Conservation (phyloP, 2,113 vertebrate genomes). For the Hylia prasina region DNA sequence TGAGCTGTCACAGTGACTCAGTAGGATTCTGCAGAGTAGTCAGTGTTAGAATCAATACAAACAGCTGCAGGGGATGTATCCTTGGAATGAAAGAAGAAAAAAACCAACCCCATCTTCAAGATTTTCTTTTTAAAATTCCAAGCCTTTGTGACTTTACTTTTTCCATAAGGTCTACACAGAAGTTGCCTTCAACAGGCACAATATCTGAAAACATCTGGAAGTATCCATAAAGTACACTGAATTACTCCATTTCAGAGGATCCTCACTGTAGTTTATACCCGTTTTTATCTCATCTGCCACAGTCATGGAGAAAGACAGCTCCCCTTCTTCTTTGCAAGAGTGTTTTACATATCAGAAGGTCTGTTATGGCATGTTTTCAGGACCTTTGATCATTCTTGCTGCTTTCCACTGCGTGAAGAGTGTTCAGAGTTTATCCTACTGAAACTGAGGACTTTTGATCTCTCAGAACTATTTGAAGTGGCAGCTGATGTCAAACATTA, state of each 20-base stretch:
- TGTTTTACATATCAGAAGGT: neutral
- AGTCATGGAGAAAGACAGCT: neutral
- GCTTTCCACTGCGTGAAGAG: neutral
- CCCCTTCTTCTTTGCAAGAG: neutral
- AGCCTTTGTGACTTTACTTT: neutral
- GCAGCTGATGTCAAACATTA: neutral
- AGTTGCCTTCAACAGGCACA: neutral
- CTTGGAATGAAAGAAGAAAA: neutral
- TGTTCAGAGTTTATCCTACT: neutral
- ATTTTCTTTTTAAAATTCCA: neutral
- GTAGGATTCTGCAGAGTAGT: neutral
- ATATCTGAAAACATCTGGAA: neutral
- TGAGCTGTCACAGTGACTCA: neutral
- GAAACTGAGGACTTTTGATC: neutral
- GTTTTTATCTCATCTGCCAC: neutral
- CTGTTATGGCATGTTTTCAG: neutral
- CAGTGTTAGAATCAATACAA: neutral
- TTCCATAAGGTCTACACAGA: neutral
- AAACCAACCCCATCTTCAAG: rapidly evolving
- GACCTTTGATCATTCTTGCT: neutral
- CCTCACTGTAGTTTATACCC: neutral
- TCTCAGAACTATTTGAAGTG: neutral
- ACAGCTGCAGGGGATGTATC: neutral
- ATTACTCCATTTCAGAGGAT: neutral
- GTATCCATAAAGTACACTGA: neutral